Conservation (phyloP, 2,113 vertebrate genomes). For the Charadrius vociferus region DNA sequence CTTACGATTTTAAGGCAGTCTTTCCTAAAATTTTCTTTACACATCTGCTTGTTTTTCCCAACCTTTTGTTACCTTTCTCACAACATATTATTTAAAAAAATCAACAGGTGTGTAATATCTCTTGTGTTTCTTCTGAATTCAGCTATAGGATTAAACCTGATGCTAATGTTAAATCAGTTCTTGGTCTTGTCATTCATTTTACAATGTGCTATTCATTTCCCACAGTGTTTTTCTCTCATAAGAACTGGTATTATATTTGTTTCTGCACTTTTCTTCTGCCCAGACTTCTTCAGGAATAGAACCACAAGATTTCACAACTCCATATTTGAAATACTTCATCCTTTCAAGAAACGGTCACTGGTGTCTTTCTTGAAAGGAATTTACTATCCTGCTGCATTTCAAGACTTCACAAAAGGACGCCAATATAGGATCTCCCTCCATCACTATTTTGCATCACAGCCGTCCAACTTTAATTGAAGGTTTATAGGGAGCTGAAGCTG, state of each 20-base stretch:
- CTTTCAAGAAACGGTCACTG: neutral
- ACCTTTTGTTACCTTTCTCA: neutral
- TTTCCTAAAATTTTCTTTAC: neutral
- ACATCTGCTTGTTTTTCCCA: neutral
- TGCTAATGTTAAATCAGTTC: neutral
- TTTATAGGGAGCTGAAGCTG: neutral
- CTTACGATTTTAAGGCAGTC: neutral
- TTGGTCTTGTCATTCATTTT: neutral
- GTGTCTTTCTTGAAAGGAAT: neutral
- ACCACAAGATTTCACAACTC: neutral
- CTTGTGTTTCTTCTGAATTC: neutral
- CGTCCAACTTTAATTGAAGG: neutral
- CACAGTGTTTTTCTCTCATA: neutral
- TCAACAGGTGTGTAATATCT: neutral
- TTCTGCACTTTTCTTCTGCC: neutral
- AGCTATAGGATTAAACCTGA: neutral
- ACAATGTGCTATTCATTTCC: neutral
- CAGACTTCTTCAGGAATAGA: neutral
- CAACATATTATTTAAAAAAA: neutral
- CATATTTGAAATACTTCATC: neutral
- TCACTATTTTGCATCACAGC: neutral
- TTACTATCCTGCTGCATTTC: neutral
- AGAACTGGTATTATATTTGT: neutral
- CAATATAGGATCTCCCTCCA: accelerated
- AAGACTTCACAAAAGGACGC: neutral